Evolutionary conservation across 1,140 invertebrate species (phyloP), one percentile per base, ranked within the genome.

Genomic region (Nephila pilipes): DNA sequence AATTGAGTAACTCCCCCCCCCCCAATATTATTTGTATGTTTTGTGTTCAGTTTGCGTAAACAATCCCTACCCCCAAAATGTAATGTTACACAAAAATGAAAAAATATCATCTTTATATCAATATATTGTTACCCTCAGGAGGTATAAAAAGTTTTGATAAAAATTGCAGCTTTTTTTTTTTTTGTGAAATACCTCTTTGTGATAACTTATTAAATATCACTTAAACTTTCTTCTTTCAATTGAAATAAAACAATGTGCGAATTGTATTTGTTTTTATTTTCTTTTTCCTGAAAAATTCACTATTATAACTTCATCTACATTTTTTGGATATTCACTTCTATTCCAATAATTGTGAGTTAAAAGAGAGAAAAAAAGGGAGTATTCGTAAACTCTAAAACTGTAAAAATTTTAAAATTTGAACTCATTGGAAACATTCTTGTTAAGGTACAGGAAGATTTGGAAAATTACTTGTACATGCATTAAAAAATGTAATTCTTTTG

Each of bases 111-210:
- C 1, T 65, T 65, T 25, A 25, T 25, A 65, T 65, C 22, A 65
- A 10, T 65, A 8, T 65, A 65, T 29, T 65, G 63, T 65, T 29
- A n/a, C n/a, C 63, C 63, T 29, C n/a, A 65, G n/a, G 18, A 65
- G 25, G 25, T 65, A 25, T 29, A 25, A 65, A 46, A 38, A 65
- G 12, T n/a, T 29, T 65, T 25, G 63, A n/a, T 12, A 65, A 65
- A 65, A 65, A 65, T 65, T n/a, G 22, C 63, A n/a, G 8, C 63
- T 65, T 46, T 46, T 46, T 46, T 65, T 46, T 46, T 46, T 46
- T 46, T 46, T 65, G 63, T 65, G 22, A 65, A 65, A 65, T 65
- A 65, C 63, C n/a, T 65, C n/a, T 65, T 8, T 65, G 63, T 65
- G 63, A 65, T 65, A 65, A 65, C 25, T 65, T 25, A 65, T 12